These are phyloP conservation scores for Drosophila pachea DNA, from an alignment of 1,140 invertebrate genomes.

Conservation along the genomic window DNA sequence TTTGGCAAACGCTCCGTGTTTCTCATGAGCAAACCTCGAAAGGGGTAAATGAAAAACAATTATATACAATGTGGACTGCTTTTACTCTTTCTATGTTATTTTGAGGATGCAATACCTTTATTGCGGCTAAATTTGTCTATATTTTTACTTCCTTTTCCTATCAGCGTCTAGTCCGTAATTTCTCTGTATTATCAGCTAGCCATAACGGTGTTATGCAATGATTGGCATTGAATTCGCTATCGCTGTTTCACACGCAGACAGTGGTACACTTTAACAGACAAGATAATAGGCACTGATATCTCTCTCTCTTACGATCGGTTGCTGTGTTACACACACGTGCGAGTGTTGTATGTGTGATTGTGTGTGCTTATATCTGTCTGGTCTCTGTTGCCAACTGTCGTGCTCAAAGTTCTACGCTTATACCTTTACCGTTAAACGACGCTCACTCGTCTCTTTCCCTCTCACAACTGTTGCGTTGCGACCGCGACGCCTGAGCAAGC, in stretches of 20 bases:
- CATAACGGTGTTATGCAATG: conserved; percentile 54
- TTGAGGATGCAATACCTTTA: conserved; percentile 19
- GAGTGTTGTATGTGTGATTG: background rate
- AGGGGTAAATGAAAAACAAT: conserved; percentile 77
- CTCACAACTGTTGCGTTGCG: conserved; percentile 47
- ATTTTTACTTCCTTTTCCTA: conserved; percentile 43
- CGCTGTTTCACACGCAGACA: conserved; percentile 11
- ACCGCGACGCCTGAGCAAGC: conserved; percentile 27
- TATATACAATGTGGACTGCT: conserved; percentile 20
- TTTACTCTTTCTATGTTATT: conserved; percentile 23
- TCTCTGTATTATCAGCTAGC: conserved; percentile 23
- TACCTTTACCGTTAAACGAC: conserved; percentile 43
- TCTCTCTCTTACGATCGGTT: conserved; percentile 21
- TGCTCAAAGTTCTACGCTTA: conserved; percentile 11
- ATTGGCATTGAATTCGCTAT: conserved; percentile 59
- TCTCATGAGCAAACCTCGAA: conserved; percentile 61
- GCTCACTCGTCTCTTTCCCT: conserved; percentile 21
- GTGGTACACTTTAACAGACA: background rate
- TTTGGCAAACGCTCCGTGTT: conserved; percentile 49
- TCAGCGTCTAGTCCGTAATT: background rate
- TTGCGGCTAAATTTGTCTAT: conserved; percentile 8
- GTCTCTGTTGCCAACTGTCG: conserved; percentile 42
- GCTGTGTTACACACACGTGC: conserved; percentile 30
- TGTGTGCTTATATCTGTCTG: conserved; percentile 12
- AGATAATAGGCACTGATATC: conserved; percentile 33